phyloP scores from a whole-genome alignment of 2,113 vertebrate genomes.

The Oryzias celebensis region DNA sequence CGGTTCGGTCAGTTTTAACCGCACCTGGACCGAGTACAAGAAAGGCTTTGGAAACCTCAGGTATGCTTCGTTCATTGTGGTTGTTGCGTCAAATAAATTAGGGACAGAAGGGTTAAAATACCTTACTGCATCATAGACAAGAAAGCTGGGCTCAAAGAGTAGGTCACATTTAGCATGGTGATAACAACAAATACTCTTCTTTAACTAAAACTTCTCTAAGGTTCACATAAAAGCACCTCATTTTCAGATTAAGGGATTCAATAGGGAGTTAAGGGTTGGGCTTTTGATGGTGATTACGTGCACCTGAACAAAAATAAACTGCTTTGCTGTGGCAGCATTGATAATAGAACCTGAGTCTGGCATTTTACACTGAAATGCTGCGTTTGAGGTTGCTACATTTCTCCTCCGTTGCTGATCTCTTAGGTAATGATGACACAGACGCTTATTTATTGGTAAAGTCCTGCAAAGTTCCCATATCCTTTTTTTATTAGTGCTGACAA shows the following conservation, averaged over 20 bases:
- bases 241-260: too few species aligned
- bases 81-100: neutral
- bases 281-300: too few species aligned
- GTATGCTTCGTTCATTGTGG: conserved; percentile 22
- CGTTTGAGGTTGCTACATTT: neutral
- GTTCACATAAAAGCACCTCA: too few species aligned
- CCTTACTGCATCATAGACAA: neutral
- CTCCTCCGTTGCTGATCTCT: neutral
- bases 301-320: too few species aligned
- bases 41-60: conserved; percentile 88
- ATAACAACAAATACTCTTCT: neutral
- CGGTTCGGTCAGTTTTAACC: conserved; percentile 89
- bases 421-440: neutral
- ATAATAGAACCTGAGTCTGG: too few species aligned
- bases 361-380: too few species aligned
- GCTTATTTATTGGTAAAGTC: neutral
- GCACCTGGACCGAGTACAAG: conserved; percentile 91
- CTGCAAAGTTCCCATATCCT: neutral
- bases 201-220: too few species aligned
- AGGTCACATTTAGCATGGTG: neutral
- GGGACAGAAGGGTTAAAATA: neutral
- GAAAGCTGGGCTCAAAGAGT: neutral
- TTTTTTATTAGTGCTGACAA: neutral
- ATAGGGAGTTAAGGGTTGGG: too few species aligned
- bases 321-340: too few species aligned